Evolutionary conservation across 2,797 vertebrate species (phyloP).

Genomic region (Microctenopoma steveboyesi): DNA sequence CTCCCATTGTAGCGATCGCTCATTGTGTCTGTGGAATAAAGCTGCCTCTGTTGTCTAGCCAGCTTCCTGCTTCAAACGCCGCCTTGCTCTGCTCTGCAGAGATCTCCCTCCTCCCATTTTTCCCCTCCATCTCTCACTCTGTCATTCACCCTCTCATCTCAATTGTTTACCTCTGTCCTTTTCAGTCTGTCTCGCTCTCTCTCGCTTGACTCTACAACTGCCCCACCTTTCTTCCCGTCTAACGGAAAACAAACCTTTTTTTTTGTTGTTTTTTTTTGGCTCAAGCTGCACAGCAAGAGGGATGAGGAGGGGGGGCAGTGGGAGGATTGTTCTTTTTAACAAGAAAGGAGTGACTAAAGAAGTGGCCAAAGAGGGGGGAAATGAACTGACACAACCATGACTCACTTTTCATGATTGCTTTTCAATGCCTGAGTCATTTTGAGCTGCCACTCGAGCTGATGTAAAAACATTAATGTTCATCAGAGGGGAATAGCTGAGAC

Average conservation of each 20-base stretch:
- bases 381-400: conserved; percentile 70
- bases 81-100: conserved; percentile 75
- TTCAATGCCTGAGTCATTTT: conserved; percentile 65
- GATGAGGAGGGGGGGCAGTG: conserved; percentile 40
- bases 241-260: conserved; percentile 73
- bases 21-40: conserved; percentile 84
- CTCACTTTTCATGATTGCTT: conserved; percentile 67
- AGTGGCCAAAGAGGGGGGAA: conserved; percentile 60
- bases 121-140: conserved; percentile 14
- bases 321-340: conserved; percentile 17
- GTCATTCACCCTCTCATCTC: conserved; percentile 62
- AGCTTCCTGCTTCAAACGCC: conserved; percentile 84
- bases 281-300: conserved; percentile 48
- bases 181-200: conserved; percentile 38
- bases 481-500: conserved; percentile 41
- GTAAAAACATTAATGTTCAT: conserved; percentile 38
- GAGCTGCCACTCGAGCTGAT: conserved; percentile 59
- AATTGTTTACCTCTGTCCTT: conserved; percentile 63
- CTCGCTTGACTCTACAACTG: conserved; percentile 39
- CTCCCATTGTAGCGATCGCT: conserved; percentile 81
- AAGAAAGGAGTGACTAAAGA: conserved; percentile 37
- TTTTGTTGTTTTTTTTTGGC: conserved; percentile 60
- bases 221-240: conserved; percentile 49
- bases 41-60: conserved; percentile 86
- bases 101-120: conserved; percentile 63